A percentile compares a stretch with the other conserved stretches of the same genome.
Conservation (phyloP, 1,140 invertebrate genomes). For the Neodiprion virginianus region DNA sequence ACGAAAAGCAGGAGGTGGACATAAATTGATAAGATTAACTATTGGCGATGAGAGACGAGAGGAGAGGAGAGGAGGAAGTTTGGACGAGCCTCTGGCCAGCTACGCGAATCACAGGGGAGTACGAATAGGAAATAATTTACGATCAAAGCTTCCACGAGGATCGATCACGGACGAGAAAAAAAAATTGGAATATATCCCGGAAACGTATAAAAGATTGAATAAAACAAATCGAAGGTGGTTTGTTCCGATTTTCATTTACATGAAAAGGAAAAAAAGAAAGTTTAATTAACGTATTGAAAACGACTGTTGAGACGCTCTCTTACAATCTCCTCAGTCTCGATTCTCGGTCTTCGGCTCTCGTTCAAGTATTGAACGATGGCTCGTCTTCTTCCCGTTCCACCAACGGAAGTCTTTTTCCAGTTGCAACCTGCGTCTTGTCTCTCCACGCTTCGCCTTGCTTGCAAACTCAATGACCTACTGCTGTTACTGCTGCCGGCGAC, state of each 20-base stretch:
- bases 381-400: background rate
- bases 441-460: background rate
- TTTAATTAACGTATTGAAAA: background rate
- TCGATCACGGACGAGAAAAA: background rate
- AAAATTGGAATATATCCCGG: background rate
- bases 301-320: background rate
- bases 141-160: background rate
- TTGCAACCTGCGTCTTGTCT: background rate
- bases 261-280: background rate
- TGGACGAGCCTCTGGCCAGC: background rate
- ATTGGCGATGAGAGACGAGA: background rate
- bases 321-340: too few relatives aligned
- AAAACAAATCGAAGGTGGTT: background rate
- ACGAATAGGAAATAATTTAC: background rate
- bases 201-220: background rate
- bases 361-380: slow-evolving; percentile 11
- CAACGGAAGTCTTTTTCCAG: slow-evolving; percentile 1
- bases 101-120: background rate
- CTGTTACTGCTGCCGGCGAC: too few relatives aligned
- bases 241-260: too few relatives aligned
- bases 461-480: slow-evolving; percentile 4
- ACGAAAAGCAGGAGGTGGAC: background rate
- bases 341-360: background rate
- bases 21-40: slow-evolving; percentile 15
- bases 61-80: background rate